A percentile compares a stretch with the other conserved stretches of the same genome.
These are phyloP conservation scores for Poicephalus meyeri DNA, from an alignment of 2,113 vertebrate species.

Conservation along the genomic window DNA sequence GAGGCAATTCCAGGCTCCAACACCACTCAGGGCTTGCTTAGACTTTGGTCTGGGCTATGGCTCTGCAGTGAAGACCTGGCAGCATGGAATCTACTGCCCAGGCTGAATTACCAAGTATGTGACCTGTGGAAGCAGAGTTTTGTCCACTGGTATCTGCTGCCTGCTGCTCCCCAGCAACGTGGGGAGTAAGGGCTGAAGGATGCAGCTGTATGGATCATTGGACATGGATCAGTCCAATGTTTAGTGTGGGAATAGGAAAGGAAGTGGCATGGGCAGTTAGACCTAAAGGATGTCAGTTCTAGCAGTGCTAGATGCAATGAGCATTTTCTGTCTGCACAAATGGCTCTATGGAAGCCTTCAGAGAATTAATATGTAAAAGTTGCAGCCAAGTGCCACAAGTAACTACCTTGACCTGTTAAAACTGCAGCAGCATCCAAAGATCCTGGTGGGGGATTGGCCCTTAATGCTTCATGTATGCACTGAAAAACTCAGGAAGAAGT, in stretches of 20 bases:
- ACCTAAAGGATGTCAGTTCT: not conserved
- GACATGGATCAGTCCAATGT: not conserved
- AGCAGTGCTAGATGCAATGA: not conserved
- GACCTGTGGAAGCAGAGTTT: not conserved
- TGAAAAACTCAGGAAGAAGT: not conserved
- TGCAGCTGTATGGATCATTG: not conserved
- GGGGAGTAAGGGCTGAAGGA: too few relatives aligned
- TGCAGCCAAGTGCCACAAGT: not conserved
- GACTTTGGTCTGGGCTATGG: not conserved
- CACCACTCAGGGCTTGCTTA: not conserved
- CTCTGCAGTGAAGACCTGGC: not conserved
- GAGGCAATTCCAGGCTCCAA: not conserved
- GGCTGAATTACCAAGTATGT: not conserved
- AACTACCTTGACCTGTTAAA: not conserved
- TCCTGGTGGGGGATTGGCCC: not conserved
- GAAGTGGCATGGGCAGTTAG: not conserved
- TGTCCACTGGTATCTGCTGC: not conserved
- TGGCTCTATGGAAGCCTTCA: not conserved
- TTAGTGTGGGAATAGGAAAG: not conserved
- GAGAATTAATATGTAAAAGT: not conserved
- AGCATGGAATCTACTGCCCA: accelerated
- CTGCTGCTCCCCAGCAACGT: not conserved
- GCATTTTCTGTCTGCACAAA: not conserved
- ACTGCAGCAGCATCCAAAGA: not conserved
- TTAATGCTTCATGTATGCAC: not conserved